phyloP scores from a whole-genome alignment of 1,140 invertebrate genomes.

The Drosophila miranda region DNA sequence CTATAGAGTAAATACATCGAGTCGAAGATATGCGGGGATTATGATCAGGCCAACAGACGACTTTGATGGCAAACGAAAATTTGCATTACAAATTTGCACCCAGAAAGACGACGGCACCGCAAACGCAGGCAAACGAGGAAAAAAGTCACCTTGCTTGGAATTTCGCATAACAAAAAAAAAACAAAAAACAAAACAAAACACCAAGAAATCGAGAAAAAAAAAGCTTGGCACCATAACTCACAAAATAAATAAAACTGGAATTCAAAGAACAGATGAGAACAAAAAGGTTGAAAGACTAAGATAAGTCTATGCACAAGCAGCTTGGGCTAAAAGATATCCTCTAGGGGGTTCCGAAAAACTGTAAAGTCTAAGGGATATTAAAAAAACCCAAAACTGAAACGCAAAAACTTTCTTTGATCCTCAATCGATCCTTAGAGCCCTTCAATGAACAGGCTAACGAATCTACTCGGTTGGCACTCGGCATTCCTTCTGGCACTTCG shows the following conservation, averaged over 20 bases:
- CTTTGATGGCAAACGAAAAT: constrained; percentile 34
- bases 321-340: constrained; percentile 4
- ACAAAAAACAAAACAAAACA: constrained; percentile 9
- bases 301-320: too few relatives aligned
- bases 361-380: too few relatives aligned
- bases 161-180: constrained; percentile 48
- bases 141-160: constrained; percentile 80
- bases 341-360: too few relatives aligned
- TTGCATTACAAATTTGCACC: constrained; percentile 79
- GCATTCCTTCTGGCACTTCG: too few relatives aligned
- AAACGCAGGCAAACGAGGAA: constrained; percentile 8
- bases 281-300: too few relatives aligned
- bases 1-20: background rate
- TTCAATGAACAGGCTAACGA: too few relatives aligned
- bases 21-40: constrained; percentile 30
- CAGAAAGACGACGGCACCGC: constrained; percentile 52
- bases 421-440: too few relatives aligned
- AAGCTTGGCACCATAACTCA: constrained; percentile 53
- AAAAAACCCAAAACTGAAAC: too few relatives aligned
- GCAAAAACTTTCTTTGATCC: too few relatives aligned
- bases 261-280: constrained; percentile 31
- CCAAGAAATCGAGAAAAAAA: constrained; percentile 24
- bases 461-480: too few relatives aligned
- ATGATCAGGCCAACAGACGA: constrained; percentile 27
- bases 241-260: constrained; percentile 24